Percentiles rank a stretch among this genome's conserved stretches.
phyloP scores from a whole-genome alignment of 1,140 invertebrate species.

The Heliothis virescens region DNA sequence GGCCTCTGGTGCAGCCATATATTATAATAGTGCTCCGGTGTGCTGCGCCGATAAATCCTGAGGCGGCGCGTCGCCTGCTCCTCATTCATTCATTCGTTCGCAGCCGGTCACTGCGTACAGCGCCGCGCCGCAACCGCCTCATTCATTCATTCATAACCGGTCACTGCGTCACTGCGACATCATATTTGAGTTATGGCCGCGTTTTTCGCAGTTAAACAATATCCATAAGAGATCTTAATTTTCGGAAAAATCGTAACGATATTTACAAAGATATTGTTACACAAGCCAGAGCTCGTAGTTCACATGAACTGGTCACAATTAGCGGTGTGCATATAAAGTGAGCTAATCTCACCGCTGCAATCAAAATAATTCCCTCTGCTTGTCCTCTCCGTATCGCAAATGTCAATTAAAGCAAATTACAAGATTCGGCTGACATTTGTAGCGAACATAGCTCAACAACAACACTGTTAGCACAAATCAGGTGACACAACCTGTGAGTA shows the following conservation, averaged over 20 bases:
- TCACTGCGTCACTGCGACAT: slow-evolving; percentile 29
- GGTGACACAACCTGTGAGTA: slow-evolving; percentile 1
- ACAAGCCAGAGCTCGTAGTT: not conserved
- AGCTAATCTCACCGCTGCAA: slow-evolving; percentile 14
- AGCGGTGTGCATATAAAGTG: slow-evolving; percentile 5
- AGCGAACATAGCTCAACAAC: slow-evolving; percentile 10
- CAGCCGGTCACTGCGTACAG: slow-evolving; percentile 12
- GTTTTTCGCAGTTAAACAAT: not conserved
- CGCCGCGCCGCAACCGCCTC: not conserved
- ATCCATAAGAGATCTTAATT: too few relatives aligned
- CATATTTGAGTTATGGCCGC: not conserved
- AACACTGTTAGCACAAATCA: slow-evolving; percentile 1
- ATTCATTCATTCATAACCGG: slow-evolving; percentile 39
- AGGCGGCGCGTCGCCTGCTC: slow-evolving; percentile 36
- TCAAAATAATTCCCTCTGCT: slow-evolving; percentile 32
- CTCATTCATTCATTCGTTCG: slow-evolving; percentile 43
- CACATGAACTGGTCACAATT: not conserved
- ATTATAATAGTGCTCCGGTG: slow-evolving; percentile 61
- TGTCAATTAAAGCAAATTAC: slow-evolving; percentile 39
- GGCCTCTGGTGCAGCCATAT: not conserved
- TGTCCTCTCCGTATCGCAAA: slow-evolving; percentile 30
- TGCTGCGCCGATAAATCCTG: slow-evolving; percentile 66
- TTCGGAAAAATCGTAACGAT: not conserved
- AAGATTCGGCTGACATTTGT: slow-evolving; percentile 31
- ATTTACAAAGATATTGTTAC: not conserved